Evolutionary conservation across 2,797 vertebrate genomes (phyloP), one percentile per base, ranked within the genome.

Genomic region (Echiichthys vipera): DNA sequence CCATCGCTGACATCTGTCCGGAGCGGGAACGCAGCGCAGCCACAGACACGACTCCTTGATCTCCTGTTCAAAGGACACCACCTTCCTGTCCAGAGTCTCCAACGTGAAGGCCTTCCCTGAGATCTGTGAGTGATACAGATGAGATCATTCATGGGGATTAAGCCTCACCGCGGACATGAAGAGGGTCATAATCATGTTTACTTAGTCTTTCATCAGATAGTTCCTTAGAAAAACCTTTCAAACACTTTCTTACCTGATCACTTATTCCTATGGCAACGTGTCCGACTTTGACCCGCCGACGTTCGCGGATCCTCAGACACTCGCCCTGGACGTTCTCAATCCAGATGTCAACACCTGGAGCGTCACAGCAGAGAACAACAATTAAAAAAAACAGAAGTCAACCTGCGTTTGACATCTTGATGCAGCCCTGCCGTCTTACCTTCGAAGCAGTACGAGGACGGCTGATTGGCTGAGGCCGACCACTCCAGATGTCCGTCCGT

Each of bases 191-290:
- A 11, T 34, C 18, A 15, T 17, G 4, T 40, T 39, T 6, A 5
- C 17, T 53, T 29, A 15, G 29, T 50, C 6, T 29, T 50, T 18
- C 4, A 29, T 22, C 6, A 17, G 14, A 29, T 43, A 11, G 15
- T 13, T 36, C 34, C 34, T 36, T 36, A 4, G 34, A 13, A 36
- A 13, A 36, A 42, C 17, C 7, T 32, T 17, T 42, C 20, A 50
- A 32, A 29, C 24, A 54, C 12, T n/a, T 5, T 42, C 17, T 91
- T 74, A 97, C 97, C 96, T 99, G 97, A 80, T 96, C 95, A 86
- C 98, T 99, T 79, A 99, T 97, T 67, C 97, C 96, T 0, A 95
- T 94, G 1, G 98, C 98, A 2, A 99, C 93, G 43, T 99, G 97
- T 57, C 97, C 96, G 78, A 99, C 95, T 84, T 96, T 97, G 71